Evolutionary conservation across 2,113 vertebrate genomes (phyloP), one percentile per base, ranked within the genome.

Genomic region (Verasper variegatus): DNA sequence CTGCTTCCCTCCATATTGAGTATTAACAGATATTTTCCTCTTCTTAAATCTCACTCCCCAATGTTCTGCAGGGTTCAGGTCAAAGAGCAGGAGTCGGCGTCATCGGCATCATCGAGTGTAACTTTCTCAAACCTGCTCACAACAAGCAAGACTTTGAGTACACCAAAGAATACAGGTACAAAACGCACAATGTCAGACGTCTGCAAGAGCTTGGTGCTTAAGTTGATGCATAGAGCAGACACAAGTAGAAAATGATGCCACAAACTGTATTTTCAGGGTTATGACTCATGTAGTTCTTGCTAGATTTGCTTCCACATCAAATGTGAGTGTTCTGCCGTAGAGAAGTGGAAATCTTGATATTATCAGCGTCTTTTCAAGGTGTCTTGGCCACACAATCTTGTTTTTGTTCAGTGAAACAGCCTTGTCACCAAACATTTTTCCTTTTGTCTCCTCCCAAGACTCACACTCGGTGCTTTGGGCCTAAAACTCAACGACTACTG

Each of bases 131-230:
- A 80, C 92, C 92, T 61, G 93, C 95, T 61, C 95, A 95, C 78
- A 95, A 96, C 91, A 96, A 96, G 85, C 95, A 96, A 90, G 94
- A 95, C 82, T 96, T 96, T 91, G 95, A 96, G 64, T 95, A 96
- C 78, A 95, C 94, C 57, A 95, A 95, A 83, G 95, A 96, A 55
- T 97, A 96, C 91, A 88, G 92, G 94, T 96, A 88, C 24, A 1
- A 1, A 5, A 74, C 7, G 14, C 2, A 20, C 8, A 10, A 14
- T 45, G 42, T 15, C 42, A 45, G 42, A 14, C 13, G 4, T 15
- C 42, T 15, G 12, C 14, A 15, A 45, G 42, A 15, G 52, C 7
- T 27, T 23, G 17, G 1, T 63, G 51, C 35, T 37, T 15, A 4
- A 15, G 9, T 40, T 26, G 27, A 61, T 17, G 35, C 11, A 47